Conservation (phyloP, 1,140 invertebrate species). For the Probaryconus sp. region DNA sequence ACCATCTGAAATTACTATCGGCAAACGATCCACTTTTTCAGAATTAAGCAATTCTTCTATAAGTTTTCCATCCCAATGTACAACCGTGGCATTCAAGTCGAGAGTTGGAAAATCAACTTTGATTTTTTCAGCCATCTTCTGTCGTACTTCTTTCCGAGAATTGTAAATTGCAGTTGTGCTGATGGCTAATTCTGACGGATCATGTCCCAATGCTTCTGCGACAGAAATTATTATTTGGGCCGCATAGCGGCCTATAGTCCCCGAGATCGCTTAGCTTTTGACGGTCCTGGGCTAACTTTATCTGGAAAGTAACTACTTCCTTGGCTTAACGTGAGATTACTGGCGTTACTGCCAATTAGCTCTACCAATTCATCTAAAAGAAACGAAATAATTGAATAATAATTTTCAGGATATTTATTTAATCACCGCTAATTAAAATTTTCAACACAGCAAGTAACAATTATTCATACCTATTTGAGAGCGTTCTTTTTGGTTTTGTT, state of each 20-base stretch:
- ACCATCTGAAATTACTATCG: slow-evolving; percentile 18
- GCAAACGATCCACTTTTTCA: slow-evolving; percentile 33
- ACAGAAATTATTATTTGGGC: slow-evolving; percentile 4
- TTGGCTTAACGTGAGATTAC: slow-evolving; percentile 4
- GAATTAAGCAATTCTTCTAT: slow-evolving; percentile 13
- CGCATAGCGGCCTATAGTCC: slow-evolving; percentile 12
- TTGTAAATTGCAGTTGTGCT: slow-evolving; percentile 25
- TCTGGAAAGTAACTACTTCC: slow-evolving; percentile 2
- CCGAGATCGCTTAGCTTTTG: slow-evolving; percentile 2
- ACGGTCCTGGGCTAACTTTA: slow-evolving; percentile 3
- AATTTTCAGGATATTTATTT: slow-evolving; percentile 14
- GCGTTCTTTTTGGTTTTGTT: slow-evolving; percentile 2
- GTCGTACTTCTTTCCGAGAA: slow-evolving; percentile 14
- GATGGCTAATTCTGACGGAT: slow-evolving; percentile 1
- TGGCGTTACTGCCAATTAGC: slow-evolving; percentile 9
- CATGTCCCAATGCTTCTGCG: slow-evolving; percentile 9
- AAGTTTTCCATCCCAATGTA: slow-evolving; percentile 37
- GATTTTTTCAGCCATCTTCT: slow-evolving; percentile 21
- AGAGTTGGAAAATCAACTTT: slow-evolving; percentile 14
- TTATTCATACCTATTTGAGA: too few relatives aligned
- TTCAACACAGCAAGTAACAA: too few relatives aligned
- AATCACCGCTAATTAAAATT: too few relatives aligned
- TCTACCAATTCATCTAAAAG: slow-evolving; percentile 11
- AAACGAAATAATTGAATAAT: slow-evolving; percentile 16
- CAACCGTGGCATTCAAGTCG: slow-evolving; percentile 6